Base-by-base conservation (phyloP, 64 coral and sea anemone species). In the Trachythela sp. region DNA sequence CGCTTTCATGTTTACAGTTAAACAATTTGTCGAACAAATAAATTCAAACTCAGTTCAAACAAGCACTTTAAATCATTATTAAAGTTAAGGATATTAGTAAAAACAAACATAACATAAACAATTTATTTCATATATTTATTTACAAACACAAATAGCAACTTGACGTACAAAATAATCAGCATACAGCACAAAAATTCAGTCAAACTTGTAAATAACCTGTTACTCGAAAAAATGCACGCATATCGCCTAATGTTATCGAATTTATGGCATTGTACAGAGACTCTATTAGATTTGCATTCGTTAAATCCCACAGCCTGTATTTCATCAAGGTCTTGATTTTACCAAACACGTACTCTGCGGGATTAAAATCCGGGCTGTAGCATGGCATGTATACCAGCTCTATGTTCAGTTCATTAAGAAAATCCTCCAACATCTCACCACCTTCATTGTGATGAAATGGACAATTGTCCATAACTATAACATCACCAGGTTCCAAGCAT, bases 261-360 rank as follows among this genome's bases (percentile, higher is more conserved):
- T 85, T 27, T 40, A 90, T 41, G 4, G n/a, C n/a, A n/a, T n/a
- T n/a, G n/a, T n/a, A n/a, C n/a, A n/a, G n/a, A n/a, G n/a, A 77
- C 22, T 39, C 89, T 64, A 84, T 24, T 1, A 91, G 24, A 33
- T 91, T 91, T 34, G 42, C 30, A 10, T 48, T 40, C 13, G 59
- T 29, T 14, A 91, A 22, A 71, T 70, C 80, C 26, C 89, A 38
- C 38, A 84, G 58, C 49, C 84, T 77, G 48, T 91, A 91, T 38
- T 77, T 90, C 36, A 90, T 36, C 48, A 90, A 76, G 56, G 89
- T 91, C 36, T 90, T 90, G 29, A 85, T 15, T 64, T 90, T 90
- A 14, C 83, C 49, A 29, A 90, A 91, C 0, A 85, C 83, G 2
- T n/a, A n/a, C n/a, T n/a, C n/a, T n/a, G n/a, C n/a, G n/a, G n/a